Evolutionary conservation across 1,140 invertebrate species (phyloP), one percentile per base, ranked within the genome.

Genomic region (Cyclina sinensis): DNA sequence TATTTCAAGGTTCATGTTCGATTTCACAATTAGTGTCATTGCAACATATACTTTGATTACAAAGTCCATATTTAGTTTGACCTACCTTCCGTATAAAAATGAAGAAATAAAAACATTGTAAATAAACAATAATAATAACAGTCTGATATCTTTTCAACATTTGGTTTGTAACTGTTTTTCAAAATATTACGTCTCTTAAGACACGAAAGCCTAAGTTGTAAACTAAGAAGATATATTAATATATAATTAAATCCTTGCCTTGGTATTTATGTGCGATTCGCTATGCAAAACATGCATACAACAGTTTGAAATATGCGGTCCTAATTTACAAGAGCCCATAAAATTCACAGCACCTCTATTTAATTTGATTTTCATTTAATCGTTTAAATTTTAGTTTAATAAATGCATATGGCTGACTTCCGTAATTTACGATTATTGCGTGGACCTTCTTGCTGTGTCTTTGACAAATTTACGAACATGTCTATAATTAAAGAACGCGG

Each of bases 401-500:
- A 51, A 48, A 78, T 51, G 74, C 74, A 51, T 78, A 78, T 78
- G 74, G 74, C 74, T 35, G 35, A 78, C 46, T 78, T 51, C 46
- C 74, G 74, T 78, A 78, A 78, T 78, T 78, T 78, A 78, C 46
- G 46, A 21, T 27, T 48, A 51, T 51, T 78, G 32, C 16, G 24
- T 9, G 30, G 16, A 30, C 30, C 5, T n/a, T 54, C 74, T 14
- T 48, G 74, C 46, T 35, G 74, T 7, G 74, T 2, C 46, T 35
- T 24, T 78, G 74, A 78, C 74, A 78, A 78, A 78, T 51, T 78
- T 35, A 78, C 43, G 46, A 48, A 78, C 35, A 78, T 35, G 74
- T 54, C 74, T 78, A 78, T 78, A 78, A 78, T 78, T 78, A 78
- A 39, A 78, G 74, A 78, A 78, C 24, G 43, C 46, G 43, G 74